Percentiles rank a stretch among this genome's conserved stretches.
Conservation (phyloP, 2,888 invertebrate genomes). For the Didymodactylos carnosus region DNA sequence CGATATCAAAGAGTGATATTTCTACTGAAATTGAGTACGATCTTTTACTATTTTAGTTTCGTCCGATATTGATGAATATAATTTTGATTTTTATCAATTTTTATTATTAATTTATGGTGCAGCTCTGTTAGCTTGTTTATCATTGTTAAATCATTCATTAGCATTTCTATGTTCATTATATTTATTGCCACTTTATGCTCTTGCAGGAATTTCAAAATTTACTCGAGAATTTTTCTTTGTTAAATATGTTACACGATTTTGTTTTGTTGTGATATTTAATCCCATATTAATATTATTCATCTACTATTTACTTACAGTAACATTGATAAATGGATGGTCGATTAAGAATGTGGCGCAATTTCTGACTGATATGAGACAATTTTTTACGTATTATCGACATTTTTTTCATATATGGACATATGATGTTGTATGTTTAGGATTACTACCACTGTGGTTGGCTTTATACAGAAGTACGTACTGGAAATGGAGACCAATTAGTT, state of each 20-base stretch:
- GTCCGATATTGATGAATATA: neutral
- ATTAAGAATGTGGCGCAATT: neutral
- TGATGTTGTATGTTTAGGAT: neutral
- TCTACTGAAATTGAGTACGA: too few species aligned
- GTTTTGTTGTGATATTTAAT: neutral
- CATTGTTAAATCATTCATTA: slow-evolving; percentile 8
- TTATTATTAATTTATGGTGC: neutral
- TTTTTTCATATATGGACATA: neutral
- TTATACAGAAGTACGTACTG: neutral
- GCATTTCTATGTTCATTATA: slow-evolving; percentile 3
- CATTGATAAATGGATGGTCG: neutral
- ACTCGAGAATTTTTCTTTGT: neutral
- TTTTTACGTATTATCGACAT: neutral
- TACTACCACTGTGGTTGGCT: neutral
- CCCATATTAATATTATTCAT: neutral
- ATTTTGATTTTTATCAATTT: neutral
- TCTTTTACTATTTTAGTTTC: too few species aligned
- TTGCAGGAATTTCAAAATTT: neutral
- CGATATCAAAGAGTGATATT: too few species aligned
- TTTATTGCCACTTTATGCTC: neutral
- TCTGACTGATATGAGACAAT: neutral
- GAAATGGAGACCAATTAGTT: too few species aligned
- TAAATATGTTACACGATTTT: neutral
- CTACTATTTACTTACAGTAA: neutral
- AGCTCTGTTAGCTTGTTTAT: neutral